These are phyloP conservation scores for Parapristionchus giblindavisi DNA, from an alignment of 2,888 invertebrate genomes.

Conservation along the genomic window DNA sequence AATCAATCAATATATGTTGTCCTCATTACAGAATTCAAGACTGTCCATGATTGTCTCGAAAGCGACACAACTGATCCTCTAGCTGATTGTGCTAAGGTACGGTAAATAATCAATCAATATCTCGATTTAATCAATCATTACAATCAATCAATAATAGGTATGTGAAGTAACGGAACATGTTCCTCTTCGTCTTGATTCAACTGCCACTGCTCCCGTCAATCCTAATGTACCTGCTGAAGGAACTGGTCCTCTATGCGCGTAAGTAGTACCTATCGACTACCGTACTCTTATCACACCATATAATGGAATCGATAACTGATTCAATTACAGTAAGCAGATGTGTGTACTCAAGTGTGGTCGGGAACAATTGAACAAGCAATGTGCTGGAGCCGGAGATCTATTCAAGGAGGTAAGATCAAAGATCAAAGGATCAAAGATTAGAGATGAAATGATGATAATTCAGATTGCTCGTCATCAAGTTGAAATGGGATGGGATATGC, in stretches of 20 bases:
- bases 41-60: constrained; percentile 35
- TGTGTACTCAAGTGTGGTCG: constrained; percentile 36
- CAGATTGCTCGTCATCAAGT: constrained; percentile 36
- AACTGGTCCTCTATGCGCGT: constrained; percentile 34
- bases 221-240: constrained; percentile 35
- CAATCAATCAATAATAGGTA: neutral
- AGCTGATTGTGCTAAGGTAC: constrained; percentile 32
- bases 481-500: constrained; percentile 29
- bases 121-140: neutral
- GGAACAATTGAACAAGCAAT: constrained; percentile 37
- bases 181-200: constrained; percentile 33
- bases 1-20: neutral
- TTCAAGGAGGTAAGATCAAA: constrained; percentile 32
- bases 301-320: neutral
- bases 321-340: constrained; percentile 34
- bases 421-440: no score
- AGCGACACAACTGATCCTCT: constrained; percentile 34
- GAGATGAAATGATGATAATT: no score
- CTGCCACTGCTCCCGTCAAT: constrained; percentile 35
- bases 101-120: neutral
- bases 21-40: constrained; percentile 15
- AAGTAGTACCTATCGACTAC: neutral
- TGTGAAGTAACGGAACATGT: constrained; percentile 33
- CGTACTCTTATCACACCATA: neutral
- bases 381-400: constrained; percentile 37